Conservation (phyloP, 2,888 invertebrate genomes). For the Metacarcinus magister region DNA sequence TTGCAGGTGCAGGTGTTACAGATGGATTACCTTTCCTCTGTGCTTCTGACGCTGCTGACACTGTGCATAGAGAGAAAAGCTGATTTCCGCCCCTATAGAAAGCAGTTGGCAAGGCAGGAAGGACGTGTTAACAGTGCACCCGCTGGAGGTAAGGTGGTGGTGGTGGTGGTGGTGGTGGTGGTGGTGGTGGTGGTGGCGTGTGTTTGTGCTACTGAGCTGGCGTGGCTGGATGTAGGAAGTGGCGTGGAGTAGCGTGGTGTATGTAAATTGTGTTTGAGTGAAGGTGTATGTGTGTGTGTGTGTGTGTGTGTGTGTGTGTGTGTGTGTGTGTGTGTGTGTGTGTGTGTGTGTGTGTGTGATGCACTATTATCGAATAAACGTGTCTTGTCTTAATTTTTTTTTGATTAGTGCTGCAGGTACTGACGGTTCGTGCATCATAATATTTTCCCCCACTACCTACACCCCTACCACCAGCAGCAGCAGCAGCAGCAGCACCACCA, state of each 20-base stretch:
- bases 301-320: conserved; percentile 60
- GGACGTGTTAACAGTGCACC: neutral
- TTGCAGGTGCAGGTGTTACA: too few species aligned
- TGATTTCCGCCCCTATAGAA: neutral
- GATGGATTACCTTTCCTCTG: neutral
- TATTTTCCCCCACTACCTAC: neutral
- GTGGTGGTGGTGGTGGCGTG: neutral
- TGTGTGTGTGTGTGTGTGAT: neutral
- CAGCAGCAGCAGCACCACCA: neutral
- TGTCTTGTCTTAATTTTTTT: too few species aligned
- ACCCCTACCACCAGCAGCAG: neutral
- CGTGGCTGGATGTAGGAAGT: neutral
- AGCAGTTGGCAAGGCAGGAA: neutral
- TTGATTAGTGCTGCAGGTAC: too few species aligned
- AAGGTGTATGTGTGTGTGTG: conserved; percentile 9
- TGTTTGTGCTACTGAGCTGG: neutral
- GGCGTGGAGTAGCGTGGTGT: too few species aligned
- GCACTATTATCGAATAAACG: too few species aligned
- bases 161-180: too few species aligned
- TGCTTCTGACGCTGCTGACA: neutral
- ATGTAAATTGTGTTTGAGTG: conserved; percentile 13
- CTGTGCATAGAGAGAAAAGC: neutral
- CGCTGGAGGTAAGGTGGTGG: neutral
- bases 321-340: conserved; percentile 59
- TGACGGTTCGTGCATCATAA: neutral